Evolutionary conservation across 2,797 vertebrate genomes (phyloP).

Genomic region (Philypnodon macrostomus): DNA sequence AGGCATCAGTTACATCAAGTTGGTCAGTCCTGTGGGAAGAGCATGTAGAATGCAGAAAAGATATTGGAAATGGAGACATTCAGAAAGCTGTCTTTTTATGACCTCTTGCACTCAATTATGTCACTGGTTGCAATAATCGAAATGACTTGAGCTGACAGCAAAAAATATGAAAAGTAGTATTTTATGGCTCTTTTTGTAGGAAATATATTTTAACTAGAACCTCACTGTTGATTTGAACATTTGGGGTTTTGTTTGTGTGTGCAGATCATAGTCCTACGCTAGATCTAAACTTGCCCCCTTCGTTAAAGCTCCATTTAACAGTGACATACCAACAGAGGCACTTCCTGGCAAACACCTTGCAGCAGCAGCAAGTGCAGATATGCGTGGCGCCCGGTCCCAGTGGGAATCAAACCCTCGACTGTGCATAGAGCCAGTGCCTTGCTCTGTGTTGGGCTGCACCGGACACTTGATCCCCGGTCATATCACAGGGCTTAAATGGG

Average conservation of each 20-base stretch:
- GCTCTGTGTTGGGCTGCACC: slow-evolving; percentile 25
- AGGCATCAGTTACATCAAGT: background rate
- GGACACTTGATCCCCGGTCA: slow-evolving; percentile 64
- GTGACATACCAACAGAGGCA: background rate
- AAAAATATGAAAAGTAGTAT: too few species aligned
- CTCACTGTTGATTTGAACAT: too few species aligned
- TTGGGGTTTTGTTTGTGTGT: too few species aligned
- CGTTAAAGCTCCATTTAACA: background rate
- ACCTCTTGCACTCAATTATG: too few species aligned
- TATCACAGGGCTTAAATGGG: slow-evolving; percentile 56
- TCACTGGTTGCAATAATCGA: too few species aligned
- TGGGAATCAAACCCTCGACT: slow-evolving; percentile 51
- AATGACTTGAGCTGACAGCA: too few species aligned
- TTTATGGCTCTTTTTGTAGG: too few species aligned
- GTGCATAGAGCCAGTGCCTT: slow-evolving; percentile 30
- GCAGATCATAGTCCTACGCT: background rate
- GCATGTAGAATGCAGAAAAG: too few species aligned
- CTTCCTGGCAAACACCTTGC: slow-evolving; percentile 31
- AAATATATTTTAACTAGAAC: too few species aligned
- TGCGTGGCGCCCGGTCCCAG: slow-evolving; percentile 10
- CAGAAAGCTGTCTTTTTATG: too few species aligned
- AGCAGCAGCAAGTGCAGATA: slow-evolving; percentile 9
- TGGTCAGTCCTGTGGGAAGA: too few species aligned
- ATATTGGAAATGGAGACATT: background rate
- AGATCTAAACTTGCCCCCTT: background rate